These are phyloP conservation scores for Ornithoptera priamus DNA, from an alignment of 2,888 invertebrate species.

Conservation along the genomic window DNA sequence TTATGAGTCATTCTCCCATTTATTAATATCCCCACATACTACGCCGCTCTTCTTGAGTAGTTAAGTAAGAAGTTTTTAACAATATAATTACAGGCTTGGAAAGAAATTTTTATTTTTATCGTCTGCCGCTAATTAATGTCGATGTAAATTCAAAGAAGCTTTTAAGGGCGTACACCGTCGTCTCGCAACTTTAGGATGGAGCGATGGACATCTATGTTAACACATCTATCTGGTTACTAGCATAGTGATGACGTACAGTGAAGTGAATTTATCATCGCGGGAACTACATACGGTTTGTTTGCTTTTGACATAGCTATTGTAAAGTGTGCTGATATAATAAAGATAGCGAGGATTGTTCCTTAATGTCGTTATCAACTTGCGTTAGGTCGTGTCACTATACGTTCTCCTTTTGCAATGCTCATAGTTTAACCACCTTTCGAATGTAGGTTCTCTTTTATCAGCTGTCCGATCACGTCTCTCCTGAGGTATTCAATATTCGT, in stretches of 20 bases:
- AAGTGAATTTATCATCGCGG: conserved; percentile 15
- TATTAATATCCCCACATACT: conserved; percentile 43
- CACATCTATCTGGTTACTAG: conserved; percentile 40
- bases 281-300: conserved; percentile 30
- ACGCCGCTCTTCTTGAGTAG: conserved; percentile 23
- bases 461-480: conserved; percentile 26
- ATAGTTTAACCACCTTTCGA: conserved; percentile 45
- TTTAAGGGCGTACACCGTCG: conserved; percentile 41
- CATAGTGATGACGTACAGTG: conserved; percentile 2
- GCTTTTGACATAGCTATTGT: conserved; percentile 35
- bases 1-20: conserved; percentile 59
- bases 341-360: conserved; percentile 56
- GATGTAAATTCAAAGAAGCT: conserved; percentile 34
- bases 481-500: conserved; percentile 9
- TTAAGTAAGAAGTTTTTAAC: conserved; percentile 20
- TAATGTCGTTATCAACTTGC: conserved; percentile 65
- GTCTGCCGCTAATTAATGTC: conserved; percentile 37
- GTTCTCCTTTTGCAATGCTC: conserved; percentile 56
- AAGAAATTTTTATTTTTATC: conserved; percentile 31
- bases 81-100: conserved; percentile 26
- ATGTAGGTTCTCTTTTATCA: conserved; percentile 19
- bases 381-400: conserved; percentile 62
- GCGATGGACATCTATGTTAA: conserved; percentile 44
- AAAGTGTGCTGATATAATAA: conserved; percentile 51
- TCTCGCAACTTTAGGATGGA: conserved; percentile 43